These are phyloP conservation scores for Siniperca obscura DNA, from an alignment of 2,797 vertebrate genomes.

Conservation along the genomic window DNA sequence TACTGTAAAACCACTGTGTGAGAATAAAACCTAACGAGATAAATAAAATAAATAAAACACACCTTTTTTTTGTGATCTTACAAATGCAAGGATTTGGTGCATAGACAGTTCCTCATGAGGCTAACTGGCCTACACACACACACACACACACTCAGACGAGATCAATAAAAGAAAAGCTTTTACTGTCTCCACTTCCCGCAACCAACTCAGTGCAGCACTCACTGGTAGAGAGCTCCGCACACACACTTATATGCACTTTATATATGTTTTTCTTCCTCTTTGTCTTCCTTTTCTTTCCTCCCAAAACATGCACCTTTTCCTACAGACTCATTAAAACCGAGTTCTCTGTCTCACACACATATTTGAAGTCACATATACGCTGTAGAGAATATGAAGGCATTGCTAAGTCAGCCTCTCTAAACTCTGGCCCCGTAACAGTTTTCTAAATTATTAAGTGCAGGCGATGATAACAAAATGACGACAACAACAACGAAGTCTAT, in stretches of 20 bases:
- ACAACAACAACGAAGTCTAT: conserved; percentile 16
- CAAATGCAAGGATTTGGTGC: conserved; percentile 21
- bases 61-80: neutral
- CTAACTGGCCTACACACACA: neutral
- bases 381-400: neutral
- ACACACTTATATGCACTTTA: neutral
- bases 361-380: neutral
- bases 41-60: neutral
- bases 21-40: neutral
- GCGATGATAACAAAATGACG: conserved; percentile 39
- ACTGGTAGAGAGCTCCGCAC: conserved; percentile 8
- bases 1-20: neutral
- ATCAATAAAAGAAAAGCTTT: conserved; percentile 80
- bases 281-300: neutral
- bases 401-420: neutral
- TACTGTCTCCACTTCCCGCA: conserved; percentile 72
- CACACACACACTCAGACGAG: conserved; percentile 32
- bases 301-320: neutral
- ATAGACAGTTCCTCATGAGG: conserved; percentile 27
- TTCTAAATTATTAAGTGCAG: conserved; percentile 65
- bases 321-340: neutral
- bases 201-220: conserved; percentile 50
- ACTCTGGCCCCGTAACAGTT: neutral
- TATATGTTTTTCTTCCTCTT: neutral
- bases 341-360: fast-evolving